Evolutionary conservation across 2,797 vertebrate species (phyloP), one percentile per base, ranked within the genome.

Genomic region (Rhynchotus rufescens): DNA sequence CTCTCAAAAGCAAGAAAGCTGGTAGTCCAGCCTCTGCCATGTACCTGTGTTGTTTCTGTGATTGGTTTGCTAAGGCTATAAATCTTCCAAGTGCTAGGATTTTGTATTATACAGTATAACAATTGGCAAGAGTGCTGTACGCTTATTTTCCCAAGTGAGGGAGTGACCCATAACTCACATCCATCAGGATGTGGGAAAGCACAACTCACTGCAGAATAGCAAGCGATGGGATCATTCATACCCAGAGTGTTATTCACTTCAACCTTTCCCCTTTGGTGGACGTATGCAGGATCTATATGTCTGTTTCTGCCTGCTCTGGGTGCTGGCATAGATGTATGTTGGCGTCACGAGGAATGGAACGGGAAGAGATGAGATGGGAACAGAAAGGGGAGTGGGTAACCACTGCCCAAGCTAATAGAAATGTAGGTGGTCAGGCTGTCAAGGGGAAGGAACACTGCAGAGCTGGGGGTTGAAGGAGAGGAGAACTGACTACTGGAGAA

Each of bases 81-180:
- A 94, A 92, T 95, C 71, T 87, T 61, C 47, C 9, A 76, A 88
- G 51, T 20, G 64, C 84, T 80, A 96, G 82, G 89, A 92, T 88
- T 96, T 89, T 88, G 38, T 89, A 93, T 92, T 92, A 66, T 88
- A 91, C 66, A 91, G 80, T 74, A 60, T 86, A 90, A 84, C 84
- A 92, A 86, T 78, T 92, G 91, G 78, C 82, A 84, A 94, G 52
- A 40, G 79, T 77, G 64, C 40, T 86, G 86, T 90, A 93, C 94
- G 94, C 96, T 95, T 96, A 93, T 96, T 97, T 95, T 92, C 78
- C 66, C 79, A 86, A 93, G 93, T 59, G 92, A 95, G 89, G 61
- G 96, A 94, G 91, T 93, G 95, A 96, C 94, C 95, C 94, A 90
- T 92, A 96, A 86, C 92, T 94, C 84, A 66, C 84, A 97, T 96